A percentile compares a stretch with the other conserved stretches of the same genome.
Conservation (phyloP, 2,888 invertebrate genomes). For the Drosophila subsilvestris region DNA sequence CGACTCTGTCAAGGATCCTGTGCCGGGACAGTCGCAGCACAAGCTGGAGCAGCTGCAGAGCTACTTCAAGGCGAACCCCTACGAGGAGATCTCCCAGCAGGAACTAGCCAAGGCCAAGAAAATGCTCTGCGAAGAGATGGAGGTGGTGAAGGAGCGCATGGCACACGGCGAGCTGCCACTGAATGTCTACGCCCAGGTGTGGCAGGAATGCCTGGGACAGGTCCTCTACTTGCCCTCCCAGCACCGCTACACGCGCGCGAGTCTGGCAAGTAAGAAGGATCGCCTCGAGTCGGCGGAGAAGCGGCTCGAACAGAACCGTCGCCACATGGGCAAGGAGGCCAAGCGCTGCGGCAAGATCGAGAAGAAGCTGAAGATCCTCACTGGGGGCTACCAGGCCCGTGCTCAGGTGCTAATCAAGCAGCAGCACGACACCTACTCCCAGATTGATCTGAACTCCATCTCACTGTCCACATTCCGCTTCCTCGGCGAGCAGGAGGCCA, state of each 20-base stretch:
- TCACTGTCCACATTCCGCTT: constrained; percentile 96
- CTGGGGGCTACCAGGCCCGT: constrained; percentile 93
- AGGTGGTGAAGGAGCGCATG: constrained; percentile 96
- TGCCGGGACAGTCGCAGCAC: constrained; percentile 83
- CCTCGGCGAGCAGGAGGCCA: constrained; percentile 94
- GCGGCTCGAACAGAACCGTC: constrained; percentile 95
- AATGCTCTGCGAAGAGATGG: constrained; percentile 92
- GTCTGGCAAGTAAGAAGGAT: constrained; percentile 97
- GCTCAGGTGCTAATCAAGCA: constrained; percentile 95
- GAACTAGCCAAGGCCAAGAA: constrained; percentile 88
- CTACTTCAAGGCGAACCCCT: constrained; percentile 94
- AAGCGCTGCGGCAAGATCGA: constrained; percentile 99
- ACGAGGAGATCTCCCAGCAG: constrained; percentile 88
- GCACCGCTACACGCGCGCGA: constrained; percentile 96
- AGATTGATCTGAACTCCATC: constrained; percentile 94
- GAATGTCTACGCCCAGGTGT: constrained; percentile 97
- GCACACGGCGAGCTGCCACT: constrained; percentile 96
- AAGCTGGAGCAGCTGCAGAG: constrained; percentile 88
- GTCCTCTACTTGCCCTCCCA: constrained; percentile 96
- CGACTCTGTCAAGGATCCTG: constrained; percentile 93
- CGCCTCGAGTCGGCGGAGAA: constrained; percentile 96
- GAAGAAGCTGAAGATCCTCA: constrained; percentile 97
- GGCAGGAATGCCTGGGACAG: constrained; percentile 98
- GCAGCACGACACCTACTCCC: constrained; percentile 93
- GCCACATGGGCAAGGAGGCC: constrained; percentile 98